Percentiles rank a stretch among this genome's conserved stretches.
Conservation (phyloP, 1,140 invertebrate genomes). For the Drosophila guanche region DNA sequence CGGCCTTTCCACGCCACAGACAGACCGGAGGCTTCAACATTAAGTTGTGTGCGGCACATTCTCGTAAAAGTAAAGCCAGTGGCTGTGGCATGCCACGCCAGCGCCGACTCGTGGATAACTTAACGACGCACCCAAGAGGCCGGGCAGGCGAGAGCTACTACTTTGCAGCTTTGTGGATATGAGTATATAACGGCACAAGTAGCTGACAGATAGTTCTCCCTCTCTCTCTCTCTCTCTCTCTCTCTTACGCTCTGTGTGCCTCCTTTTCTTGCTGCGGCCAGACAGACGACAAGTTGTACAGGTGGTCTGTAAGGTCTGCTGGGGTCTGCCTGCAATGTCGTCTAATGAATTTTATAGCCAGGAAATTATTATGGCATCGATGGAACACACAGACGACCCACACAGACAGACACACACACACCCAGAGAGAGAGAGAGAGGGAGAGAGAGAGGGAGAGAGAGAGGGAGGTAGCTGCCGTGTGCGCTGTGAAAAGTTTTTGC, state of each 20-base stretch:
- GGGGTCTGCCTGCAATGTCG: conserved; percentile 32
- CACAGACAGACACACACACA: conserved; percentile 1
- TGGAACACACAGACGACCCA: conserved; percentile 23
- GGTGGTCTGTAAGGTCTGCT: conserved; percentile 56
- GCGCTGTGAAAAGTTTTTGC: conserved; percentile 63
- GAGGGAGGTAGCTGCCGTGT: conserved; percentile 5
- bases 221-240: background rate
- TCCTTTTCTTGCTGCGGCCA: background rate
- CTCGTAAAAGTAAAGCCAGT: no score
- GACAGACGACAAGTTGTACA: conserved; percentile 51
- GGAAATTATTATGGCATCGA: conserved; percentile 81
- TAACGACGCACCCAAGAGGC: no score
- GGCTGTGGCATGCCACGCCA: no score
- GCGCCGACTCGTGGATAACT: no score
- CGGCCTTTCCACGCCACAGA: no score
- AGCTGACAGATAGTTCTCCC: background rate
- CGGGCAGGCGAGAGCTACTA: no score
- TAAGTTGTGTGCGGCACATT: no score
- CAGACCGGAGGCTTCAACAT: no score
- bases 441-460: conserved; percentile 1
- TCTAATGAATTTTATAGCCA: conserved; percentile 83
- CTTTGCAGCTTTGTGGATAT: no score
- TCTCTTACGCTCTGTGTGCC: background rate
- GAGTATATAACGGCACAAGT: background rate
- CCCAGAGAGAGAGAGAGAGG: conserved; percentile 4